Conservation (phyloP, 2,888 invertebrate species). For the Mechanitis mazaeus region DNA sequence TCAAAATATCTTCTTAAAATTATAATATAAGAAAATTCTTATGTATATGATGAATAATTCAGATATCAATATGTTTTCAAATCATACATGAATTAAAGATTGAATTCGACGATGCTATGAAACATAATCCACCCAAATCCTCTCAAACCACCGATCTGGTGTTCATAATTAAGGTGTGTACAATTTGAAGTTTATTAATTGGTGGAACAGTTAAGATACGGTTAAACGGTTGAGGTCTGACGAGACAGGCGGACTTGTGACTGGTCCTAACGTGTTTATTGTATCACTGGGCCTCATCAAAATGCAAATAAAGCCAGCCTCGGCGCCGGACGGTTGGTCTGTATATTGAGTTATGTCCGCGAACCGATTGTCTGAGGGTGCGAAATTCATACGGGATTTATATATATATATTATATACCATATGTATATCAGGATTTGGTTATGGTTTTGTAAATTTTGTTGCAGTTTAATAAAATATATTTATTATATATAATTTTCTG, state of each 20-base stretch:
- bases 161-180: no score
- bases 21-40: no score
- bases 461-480: not conserved
- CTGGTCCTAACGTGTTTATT: constrained; percentile 64
- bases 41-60: no score
- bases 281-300: constrained; percentile 75
- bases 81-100: no score
- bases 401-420: not conserved
- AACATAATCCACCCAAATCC: no score
- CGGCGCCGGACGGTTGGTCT: constrained; percentile 61
- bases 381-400: constrained; percentile 24
- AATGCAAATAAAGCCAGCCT: constrained; percentile 69
- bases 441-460: no score
- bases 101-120: no score
- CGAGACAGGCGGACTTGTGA: constrained; percentile 16
- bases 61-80: no score
- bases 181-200: constrained; percentile 20
- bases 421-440: no score
- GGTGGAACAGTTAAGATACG: constrained; percentile 45
- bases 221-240: constrained; percentile 47
- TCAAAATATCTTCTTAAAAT: no score
- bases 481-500: not conserved
- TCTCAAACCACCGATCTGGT: no score
- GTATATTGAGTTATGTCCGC: constrained; percentile 67
- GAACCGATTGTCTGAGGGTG: constrained; percentile 37